Conservation (phyloP, 2,888 invertebrate species). For the Acleris emargana region DNA sequence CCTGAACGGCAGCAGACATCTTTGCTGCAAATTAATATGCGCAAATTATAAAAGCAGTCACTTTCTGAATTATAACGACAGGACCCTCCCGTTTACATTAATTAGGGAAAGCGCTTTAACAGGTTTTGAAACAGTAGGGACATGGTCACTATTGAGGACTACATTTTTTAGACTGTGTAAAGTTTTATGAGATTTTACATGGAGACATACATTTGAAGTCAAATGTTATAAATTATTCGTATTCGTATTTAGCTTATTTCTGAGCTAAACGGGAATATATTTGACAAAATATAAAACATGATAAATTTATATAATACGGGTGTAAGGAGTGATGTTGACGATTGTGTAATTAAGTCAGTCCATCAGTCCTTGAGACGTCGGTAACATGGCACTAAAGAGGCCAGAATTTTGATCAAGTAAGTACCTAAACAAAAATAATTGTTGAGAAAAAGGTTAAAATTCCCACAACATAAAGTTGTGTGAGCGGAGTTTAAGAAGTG, state of each 20-base stretch:
- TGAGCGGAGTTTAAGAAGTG: slow-evolving; percentile 5
- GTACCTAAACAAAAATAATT: slow-evolving; percentile 18
- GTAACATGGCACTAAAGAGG: slow-evolving; percentile 21
- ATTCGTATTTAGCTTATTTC: neutral
- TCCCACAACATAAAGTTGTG: slow-evolving; percentile 18
- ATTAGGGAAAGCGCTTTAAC: no score
- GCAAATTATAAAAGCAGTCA: no score
- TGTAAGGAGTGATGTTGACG: slow-evolving; percentile 41
- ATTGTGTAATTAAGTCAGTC: slow-evolving; percentile 13
- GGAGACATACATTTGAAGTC: neutral
- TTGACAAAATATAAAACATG: slow-evolving; percentile 10
- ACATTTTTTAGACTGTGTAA: no score
- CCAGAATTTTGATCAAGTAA: slow-evolving; percentile 19
- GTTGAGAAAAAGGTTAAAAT: slow-evolving; percentile 15
- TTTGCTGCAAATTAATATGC: no score
- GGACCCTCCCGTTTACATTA: no score
- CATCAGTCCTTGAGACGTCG: slow-evolving; percentile 34
- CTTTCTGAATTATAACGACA: no score
- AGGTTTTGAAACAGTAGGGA: no score
- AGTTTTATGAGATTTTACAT: neutral
- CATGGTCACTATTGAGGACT: no score
- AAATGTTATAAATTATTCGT: neutral
- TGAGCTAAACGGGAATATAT: slow-evolving; percentile 7
- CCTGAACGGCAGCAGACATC: no score
- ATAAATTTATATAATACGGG: slow-evolving; percentile 39